phyloP scores from a whole-genome alignment of 2,797 vertebrate species.

The Phrynocephalus forsythii region DNA sequence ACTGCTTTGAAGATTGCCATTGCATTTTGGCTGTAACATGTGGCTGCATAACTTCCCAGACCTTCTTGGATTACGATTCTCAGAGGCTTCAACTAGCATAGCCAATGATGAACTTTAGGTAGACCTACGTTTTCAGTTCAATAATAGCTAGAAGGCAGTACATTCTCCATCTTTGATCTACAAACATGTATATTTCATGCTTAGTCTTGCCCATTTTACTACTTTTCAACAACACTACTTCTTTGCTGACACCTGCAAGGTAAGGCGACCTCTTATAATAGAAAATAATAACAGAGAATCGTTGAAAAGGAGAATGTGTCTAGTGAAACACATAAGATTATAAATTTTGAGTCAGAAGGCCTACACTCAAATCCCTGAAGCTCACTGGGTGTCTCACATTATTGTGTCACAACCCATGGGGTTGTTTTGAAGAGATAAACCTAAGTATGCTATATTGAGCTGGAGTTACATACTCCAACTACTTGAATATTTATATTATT shows the following conservation, averaged over 20 bases:
- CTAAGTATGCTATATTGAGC: neutral
- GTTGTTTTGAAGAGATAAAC: neutral
- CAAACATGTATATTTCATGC: neutral
- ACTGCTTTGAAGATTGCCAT: slow-evolving; percentile 11
- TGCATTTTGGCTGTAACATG: neutral
- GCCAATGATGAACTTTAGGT: neutral
- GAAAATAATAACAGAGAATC: too few relatives aligned
- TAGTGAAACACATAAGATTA: neutral
- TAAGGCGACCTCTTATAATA: neutral
- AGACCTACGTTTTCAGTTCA: neutral
- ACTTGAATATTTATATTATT: too few relatives aligned
- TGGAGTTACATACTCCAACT: neutral
- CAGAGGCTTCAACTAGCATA: neutral
- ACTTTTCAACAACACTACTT: neutral
- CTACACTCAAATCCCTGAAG: neutral
- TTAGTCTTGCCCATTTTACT: neutral
- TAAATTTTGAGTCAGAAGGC: neutral
- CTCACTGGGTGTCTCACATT: neutral
- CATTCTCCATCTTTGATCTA: neutral
- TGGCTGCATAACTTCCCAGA: neutral
- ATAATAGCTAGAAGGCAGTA: neutral
- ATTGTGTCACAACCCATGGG: neutral
- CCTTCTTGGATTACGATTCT: too few relatives aligned
- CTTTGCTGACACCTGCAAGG: neutral
- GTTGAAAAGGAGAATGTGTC: neutral